Conservation (phyloP, 92 coral and sea anemone species). For the Phenganax marumi region DNA sequence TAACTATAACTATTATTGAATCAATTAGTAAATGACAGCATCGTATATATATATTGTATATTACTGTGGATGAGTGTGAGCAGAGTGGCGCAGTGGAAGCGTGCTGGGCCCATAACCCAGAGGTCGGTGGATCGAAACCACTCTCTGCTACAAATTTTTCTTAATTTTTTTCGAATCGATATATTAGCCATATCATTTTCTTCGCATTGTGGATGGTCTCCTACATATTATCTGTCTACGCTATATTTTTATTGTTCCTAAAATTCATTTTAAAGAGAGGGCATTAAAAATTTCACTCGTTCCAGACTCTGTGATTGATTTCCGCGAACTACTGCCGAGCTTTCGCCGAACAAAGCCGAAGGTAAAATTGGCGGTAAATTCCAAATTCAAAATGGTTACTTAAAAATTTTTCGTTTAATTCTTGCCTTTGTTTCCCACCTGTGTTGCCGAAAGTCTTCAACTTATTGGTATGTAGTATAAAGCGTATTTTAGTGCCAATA, state of each 20-base stretch:
- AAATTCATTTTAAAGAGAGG: not conserved
- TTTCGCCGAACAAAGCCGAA: no score
- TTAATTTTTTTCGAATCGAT: not conserved
- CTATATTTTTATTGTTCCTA: not conserved
- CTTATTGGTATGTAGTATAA: no score
- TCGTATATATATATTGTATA: not conserved
- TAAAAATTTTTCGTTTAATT: no score
- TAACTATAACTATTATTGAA: no score
- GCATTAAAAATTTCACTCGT: not conserved
- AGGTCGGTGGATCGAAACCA: constrained; percentile 99
- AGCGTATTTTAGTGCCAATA: no score
- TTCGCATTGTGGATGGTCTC: not conserved
- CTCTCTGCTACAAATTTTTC: constrained; percentile 81
- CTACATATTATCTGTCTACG: not conserved
- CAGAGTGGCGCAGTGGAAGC: constrained; percentile 99
- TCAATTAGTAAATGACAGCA: no score
- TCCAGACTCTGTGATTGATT: not conserved
- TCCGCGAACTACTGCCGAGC: no score
- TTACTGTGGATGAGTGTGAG: constrained; percentile 19
- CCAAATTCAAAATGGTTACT: no score
- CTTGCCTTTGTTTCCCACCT: no score
- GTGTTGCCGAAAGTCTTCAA: no score
- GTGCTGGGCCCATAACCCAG: constrained; percentile 99
- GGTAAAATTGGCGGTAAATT: no score
- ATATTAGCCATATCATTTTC: not conserved